Base-by-base conservation (phyloP, 2,113 vertebrate species). In the Triplophysa rosa region DNA sequence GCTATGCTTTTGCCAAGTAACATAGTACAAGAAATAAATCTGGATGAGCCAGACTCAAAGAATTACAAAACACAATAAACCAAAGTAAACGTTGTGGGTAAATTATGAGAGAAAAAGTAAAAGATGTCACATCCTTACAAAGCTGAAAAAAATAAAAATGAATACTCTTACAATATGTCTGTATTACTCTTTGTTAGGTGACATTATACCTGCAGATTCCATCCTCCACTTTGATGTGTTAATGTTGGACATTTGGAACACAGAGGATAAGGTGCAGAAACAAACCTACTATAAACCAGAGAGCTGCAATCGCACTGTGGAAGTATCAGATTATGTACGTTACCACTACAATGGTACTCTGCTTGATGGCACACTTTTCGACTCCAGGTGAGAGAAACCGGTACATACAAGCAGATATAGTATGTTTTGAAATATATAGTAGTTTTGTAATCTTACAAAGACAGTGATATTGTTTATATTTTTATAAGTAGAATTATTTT, bases 341-440 rank as follows among this genome's bases (percentile, higher is more conserved):
- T 99, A 99, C 80, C 97, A 99, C 86, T 99, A 98, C 88, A 99
- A 99, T 0, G 98, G 98, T 8, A 98, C 97, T 0, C 93, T 99
- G 86, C 84, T 98, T 67, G 98, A 99, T 1, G 98, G 98, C n/a
- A 99, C 97, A 0, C 92, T 99, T 0, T 99, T 99, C 79, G 97
- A 99, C 71, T 99, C 98, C 8, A 99, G 98, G 98, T 99, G 79
- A 85, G 80, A 12, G 40, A 40, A 79, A 10, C 37, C 19, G 8
- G 6, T 58, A n/a, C 19, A 58, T 45, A 7, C 33, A 7, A 37
- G 5, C 33, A 37, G 33, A 37, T 37, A 37, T 37, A 37, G 33
- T 37, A 37, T 37, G 33, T 37, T 37, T 37, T 37, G 33, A 1
- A 37, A 37, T 37, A 37, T 37, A 37, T 37, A 37, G 6, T 37